Evolutionary conservation across 2,113 vertebrate genomes (phyloP).

Genomic region (Cervus canadensis): DNA sequence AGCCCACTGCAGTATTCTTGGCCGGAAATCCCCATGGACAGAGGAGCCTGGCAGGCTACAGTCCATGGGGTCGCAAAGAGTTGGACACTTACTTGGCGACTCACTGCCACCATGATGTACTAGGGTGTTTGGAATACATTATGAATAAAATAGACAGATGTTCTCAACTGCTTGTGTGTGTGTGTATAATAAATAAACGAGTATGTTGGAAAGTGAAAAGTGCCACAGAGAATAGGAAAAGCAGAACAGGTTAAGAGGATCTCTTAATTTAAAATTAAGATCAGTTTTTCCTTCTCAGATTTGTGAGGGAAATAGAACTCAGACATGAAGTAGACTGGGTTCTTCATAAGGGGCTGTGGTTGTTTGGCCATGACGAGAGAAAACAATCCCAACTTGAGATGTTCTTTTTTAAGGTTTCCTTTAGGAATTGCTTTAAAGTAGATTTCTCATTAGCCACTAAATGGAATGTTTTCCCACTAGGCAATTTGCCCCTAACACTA

Average conservation of each 20-base stretch:
- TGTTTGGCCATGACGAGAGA: background rate
- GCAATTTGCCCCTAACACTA: conserved; percentile 8
- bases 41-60: background rate
- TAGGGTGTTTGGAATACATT: background rate
- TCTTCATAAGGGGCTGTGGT: background rate
- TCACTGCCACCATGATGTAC: background rate
- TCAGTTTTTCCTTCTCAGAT: background rate
- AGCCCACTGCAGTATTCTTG: background rate
- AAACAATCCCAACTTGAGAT: background rate
- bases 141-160: background rate
- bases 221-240: background rate
- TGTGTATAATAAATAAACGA: background rate
- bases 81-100: background rate
- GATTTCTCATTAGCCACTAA: conserved; percentile 55
- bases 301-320: background rate
- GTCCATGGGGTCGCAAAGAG: background rate
- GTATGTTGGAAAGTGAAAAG: background rate
- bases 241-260: background rate
- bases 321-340: background rate
- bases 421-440: conserved; percentile 34
- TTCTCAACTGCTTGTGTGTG: background rate
- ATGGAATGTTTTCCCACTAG: conserved; percentile 51
- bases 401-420: conserved; percentile 32
- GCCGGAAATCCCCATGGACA: background rate
- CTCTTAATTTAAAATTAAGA: background rate